These are phyloP conservation scores for Hyles lineata DNA, from an alignment of 2,888 invertebrate genomes.

Conservation along the genomic window DNA sequence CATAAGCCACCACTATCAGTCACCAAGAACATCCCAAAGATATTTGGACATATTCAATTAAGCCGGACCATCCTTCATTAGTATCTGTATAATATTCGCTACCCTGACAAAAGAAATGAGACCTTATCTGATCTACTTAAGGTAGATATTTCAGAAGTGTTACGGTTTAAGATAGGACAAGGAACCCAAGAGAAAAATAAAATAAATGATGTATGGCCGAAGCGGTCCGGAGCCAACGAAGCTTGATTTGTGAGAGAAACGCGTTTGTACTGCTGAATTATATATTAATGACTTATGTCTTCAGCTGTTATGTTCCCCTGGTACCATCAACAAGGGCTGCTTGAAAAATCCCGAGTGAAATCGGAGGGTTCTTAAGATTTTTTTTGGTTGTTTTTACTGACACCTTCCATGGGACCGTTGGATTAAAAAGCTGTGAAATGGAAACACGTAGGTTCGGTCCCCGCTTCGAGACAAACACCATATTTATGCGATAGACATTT, in stretches of 20 bases:
- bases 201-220: constrained; percentile 28
- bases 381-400: no score
- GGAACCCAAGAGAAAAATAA: constrained; percentile 25
- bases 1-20: constrained; percentile 11
- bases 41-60: constrained; percentile 21
- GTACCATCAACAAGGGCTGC: background rate
- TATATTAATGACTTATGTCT: constrained; percentile 23
- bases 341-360: background rate
- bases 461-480: no score
- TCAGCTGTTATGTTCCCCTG: background rate
- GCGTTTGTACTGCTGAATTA: constrained; percentile 19
- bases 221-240: constrained; percentile 5
- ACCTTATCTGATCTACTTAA: background rate
- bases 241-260: constrained; percentile 25
- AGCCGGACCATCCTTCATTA: constrained; percentile 16
- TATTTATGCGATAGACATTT: no score
- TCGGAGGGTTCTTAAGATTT: no score
- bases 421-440: no score
- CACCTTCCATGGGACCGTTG: no score
- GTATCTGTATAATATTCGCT: background rate
- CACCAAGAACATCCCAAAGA: constrained; percentile 2
- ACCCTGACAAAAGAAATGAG: background rate
- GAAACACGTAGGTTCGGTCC: no score
- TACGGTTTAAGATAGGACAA: background rate
- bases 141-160: background rate